Evolutionary conservation across 2,888 invertebrate genomes (phyloP).

Genomic region (Ypsolopha sequella): DNA sequence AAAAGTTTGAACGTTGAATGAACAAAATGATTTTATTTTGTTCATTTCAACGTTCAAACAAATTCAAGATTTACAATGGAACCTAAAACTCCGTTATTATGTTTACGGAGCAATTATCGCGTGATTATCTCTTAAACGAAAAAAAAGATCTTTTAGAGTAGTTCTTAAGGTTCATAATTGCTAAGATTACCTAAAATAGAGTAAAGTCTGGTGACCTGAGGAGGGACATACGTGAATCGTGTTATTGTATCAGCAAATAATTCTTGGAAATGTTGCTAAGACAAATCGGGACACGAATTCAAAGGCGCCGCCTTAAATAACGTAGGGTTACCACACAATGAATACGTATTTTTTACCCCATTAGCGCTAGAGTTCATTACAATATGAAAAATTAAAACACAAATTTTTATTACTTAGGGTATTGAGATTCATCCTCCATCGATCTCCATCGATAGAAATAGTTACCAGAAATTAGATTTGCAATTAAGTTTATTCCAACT

Average conservation of each 20-base stretch:
- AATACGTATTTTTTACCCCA: too few relatives aligned
- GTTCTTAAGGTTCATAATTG: neutral
- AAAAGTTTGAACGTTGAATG: neutral
- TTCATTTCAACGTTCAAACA: neutral
- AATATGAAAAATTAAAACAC: too few relatives aligned
- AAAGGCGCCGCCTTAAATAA: slow-evolving; percentile 34
- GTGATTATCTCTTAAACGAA: neutral
- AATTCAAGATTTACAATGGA: neutral
- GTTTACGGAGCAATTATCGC: neutral
- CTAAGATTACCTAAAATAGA: neutral
- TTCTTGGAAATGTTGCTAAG: slow-evolving; percentile 51
- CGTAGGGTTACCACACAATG: slow-evolving; percentile 27
- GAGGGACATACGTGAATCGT: slow-evolving; percentile 29
- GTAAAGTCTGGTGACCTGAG: neutral
- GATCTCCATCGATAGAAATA: too few relatives aligned
- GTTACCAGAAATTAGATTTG: too few relatives aligned
- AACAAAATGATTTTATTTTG: neutral
- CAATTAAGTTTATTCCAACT: too few relatives aligned
- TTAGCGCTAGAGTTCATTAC: too few relatives aligned
- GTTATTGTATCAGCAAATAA: slow-evolving; percentile 67
- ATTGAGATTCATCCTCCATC: too few relatives aligned
- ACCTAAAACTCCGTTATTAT: neutral
- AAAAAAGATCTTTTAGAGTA: neutral
- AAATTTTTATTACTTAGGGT: too few relatives aligned
- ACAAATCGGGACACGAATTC: slow-evolving; percentile 48